A percentile compares a stretch with the other conserved stretches of the same genome.
These are phyloP conservation scores for Lasius platythorax DNA, from an alignment of 2,888 invertebrate genomes.

Conservation along the genomic window DNA sequence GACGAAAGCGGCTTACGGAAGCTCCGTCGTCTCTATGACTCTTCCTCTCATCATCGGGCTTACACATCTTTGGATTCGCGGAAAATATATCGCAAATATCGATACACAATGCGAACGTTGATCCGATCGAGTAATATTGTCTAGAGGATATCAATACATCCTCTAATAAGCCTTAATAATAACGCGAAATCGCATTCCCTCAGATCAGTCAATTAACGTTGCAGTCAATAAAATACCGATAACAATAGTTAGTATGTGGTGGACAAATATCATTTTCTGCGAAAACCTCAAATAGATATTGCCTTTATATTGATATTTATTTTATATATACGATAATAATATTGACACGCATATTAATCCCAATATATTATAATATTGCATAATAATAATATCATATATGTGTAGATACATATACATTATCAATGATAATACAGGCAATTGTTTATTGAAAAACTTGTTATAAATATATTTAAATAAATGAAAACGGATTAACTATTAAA, in stretches of 20 bases:
- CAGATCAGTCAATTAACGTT: slow-evolving; percentile 43
- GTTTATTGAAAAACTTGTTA: neutral
- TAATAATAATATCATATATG: slow-evolving; percentile 16
- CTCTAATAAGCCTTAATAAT: slow-evolving; percentile 42
- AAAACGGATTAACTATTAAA: neutral
- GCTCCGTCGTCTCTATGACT: slow-evolving; percentile 41
- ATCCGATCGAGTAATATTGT: slow-evolving; percentile 38
- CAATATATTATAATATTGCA: slow-evolving; percentile 7
- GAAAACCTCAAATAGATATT: slow-evolving; percentile 11
- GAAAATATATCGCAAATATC: slow-evolving; percentile 53
- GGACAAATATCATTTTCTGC: slow-evolving; percentile 17
- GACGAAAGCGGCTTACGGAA: slow-evolving; percentile 55
- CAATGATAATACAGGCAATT: neutral
- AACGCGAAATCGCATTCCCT: slow-evolving; percentile 50
- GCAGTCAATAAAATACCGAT: slow-evolving; percentile 13
- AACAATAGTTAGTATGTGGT: slow-evolving; percentile 24
- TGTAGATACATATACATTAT: neutral
- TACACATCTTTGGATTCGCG: slow-evolving; percentile 39
- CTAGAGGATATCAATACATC: slow-evolving; percentile 5
- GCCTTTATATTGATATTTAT: slow-evolving; percentile 33
- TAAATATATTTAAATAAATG: too few species aligned
- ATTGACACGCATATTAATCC: slow-evolving; percentile 32
- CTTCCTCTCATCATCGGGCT: slow-evolving; percentile 48
- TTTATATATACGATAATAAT: slow-evolving; percentile 36
- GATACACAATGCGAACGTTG: slow-evolving; percentile 37